phyloP scores from a whole-genome alignment of 2,797 vertebrate genomes.

The Novumbra hubbsi region DNA sequence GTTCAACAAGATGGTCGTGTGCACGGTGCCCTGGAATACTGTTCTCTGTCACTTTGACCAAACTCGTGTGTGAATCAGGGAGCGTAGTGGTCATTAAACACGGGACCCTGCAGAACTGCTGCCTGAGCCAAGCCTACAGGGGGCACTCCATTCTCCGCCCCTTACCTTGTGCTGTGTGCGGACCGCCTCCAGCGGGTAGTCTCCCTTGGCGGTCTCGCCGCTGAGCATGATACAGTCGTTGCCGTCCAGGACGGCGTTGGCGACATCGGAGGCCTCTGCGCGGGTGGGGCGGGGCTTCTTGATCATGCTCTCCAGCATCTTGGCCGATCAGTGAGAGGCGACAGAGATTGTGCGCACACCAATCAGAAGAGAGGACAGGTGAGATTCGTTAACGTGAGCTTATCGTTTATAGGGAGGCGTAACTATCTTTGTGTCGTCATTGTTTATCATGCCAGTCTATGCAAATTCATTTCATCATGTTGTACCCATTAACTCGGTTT shows the following conservation, averaged over 20 bases:
- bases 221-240: conserved; percentile 94
- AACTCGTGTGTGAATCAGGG: background rate
- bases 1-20: background rate
- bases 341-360: conserved; percentile 59
- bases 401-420: background rate
- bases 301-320: conserved; percentile 99
- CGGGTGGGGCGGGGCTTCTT: conserved; percentile 95
- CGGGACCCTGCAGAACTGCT: background rate
- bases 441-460: background rate
- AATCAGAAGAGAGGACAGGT: background rate
- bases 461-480: background rate
- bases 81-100: background rate
- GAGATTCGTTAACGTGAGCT: too few species aligned
- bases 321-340: background rate
- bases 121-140: background rate
- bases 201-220: conserved; percentile 96
- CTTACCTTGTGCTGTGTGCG: conserved; percentile 91
- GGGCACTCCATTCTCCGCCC: background rate
- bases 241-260: conserved; percentile 85
- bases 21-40: too few species aligned
- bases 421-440: too few species aligned
- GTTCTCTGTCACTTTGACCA: background rate
- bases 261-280: conserved; percentile 91
- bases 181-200: conserved; percentile 94
- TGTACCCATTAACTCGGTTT: background rate